These are phyloP conservation scores for Cordilura impudica DNA, from an alignment of 2,888 invertebrate genomes.

Conservation along the genomic window DNA sequence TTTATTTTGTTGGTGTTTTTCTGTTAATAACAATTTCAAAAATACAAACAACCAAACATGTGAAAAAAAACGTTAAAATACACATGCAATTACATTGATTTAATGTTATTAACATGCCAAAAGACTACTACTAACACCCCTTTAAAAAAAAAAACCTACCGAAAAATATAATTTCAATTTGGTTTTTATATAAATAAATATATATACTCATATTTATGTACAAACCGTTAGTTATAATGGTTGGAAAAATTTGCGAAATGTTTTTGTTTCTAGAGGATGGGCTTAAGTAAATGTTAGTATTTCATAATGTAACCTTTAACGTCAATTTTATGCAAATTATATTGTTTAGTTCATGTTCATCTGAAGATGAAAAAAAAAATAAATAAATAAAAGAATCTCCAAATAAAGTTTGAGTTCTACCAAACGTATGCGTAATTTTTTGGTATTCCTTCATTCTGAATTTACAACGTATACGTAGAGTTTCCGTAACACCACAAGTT, in stretches of 20 bases:
- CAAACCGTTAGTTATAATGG: slow-evolving; percentile 41
- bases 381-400: background rate
- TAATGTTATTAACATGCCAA: slow-evolving; percentile 72
- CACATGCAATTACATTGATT: slow-evolving; percentile 70
- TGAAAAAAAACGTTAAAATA: background rate
- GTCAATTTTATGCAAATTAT: slow-evolving; percentile 78
- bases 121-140: slow-evolving; percentile 19
- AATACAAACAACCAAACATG: background rate
- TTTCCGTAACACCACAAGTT: too few species aligned
- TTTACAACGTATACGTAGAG: slow-evolving; percentile 37
- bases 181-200: slow-evolving; percentile 41
- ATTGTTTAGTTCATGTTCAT: slow-evolving; percentile 68
- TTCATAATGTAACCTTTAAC: slow-evolving; percentile 77
- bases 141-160: background rate
- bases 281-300: slow-evolving; percentile 75
- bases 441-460: background rate
- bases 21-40: background rate
- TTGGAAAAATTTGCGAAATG: slow-evolving; percentile 32
- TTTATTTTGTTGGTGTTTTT: too few species aligned
- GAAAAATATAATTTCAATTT: slow-evolving; percentile 50
- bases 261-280: slow-evolving; percentile 9
- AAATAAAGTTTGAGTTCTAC: background rate
- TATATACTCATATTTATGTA: slow-evolving; percentile 55
- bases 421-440: slow-evolving; percentile 48
- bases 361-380: slow-evolving; percentile 24